These are phyloP conservation scores for Leptopilina boulardi DNA, from an alignment of 1,140 invertebrate species.

Conservation along the genomic window DNA sequence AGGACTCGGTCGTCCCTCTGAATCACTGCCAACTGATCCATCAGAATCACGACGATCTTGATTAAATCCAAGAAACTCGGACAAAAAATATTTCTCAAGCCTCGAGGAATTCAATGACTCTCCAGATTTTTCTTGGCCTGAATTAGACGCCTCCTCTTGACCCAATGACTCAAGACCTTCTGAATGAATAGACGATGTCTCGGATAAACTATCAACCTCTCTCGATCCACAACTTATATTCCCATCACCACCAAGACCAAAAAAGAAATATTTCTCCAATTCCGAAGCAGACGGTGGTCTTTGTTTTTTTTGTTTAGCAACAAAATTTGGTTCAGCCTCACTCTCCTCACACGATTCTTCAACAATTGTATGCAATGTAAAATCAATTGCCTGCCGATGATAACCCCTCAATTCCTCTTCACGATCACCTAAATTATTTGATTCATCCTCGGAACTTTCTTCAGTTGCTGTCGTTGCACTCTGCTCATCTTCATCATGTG, in stretches of 20 bases:
- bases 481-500: slow-evolving; percentile 83
- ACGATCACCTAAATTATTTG: slow-evolving; percentile 76
- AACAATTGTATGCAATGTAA: slow-evolving; percentile 93
- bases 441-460: slow-evolving; percentile 78
- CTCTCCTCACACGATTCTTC: slow-evolving; percentile 96
- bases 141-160: slow-evolving; percentile 75
- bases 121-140: slow-evolving; percentile 78
- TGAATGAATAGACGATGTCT: slow-evolving; percentile 91
- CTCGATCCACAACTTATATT: slow-evolving; percentile 73
- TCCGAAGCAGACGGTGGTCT: slow-evolving; percentile 86
- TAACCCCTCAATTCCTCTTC: slow-evolving; percentile 90
- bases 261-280: slow-evolving; percentile 94
- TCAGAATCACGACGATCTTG: slow-evolving; percentile 84
- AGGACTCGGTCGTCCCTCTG: slow-evolving; percentile 89
- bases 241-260: slow-evolving; percentile 86
- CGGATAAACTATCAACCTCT: slow-evolving; percentile 86
- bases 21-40: slow-evolving; percentile 89
- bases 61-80: slow-evolving; percentile 89
- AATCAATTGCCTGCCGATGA: slow-evolving; percentile 88
- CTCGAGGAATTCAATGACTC: slow-evolving; percentile 87
- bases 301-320: slow-evolving; percentile 71
- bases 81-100: slow-evolving; percentile 93
- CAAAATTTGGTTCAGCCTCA: slow-evolving; percentile 81
- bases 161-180: slow-evolving; percentile 85
- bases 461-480: slow-evolving; percentile 74